Percentiles rank a stretch among this genome's conserved stretches.
phyloP scores from a whole-genome alignment of 2,113 vertebrate species.

The Lagopus leucura region DNA sequence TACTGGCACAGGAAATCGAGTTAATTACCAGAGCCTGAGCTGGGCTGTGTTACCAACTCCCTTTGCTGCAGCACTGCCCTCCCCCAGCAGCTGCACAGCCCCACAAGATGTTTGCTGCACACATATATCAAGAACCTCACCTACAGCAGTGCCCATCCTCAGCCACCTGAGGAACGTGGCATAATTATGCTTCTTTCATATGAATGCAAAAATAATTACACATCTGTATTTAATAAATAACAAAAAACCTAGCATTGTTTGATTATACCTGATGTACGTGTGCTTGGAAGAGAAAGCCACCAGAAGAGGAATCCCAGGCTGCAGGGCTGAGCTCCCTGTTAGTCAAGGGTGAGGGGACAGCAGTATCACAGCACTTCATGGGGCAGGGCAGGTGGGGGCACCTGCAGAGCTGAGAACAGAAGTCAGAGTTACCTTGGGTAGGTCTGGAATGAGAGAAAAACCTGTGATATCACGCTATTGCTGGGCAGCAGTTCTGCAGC shows the following conservation, averaged over 20 bases:
- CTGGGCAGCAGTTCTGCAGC: not conserved
- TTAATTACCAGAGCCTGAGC: not conserved
- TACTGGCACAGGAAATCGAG: not conserved
- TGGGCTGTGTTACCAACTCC: not conserved
- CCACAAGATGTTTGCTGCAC: not conserved
- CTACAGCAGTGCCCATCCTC: not conserved
- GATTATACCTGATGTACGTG: not conserved
- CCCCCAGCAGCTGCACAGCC: not conserved
- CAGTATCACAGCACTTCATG: not conserved
- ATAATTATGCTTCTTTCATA: not conserved
- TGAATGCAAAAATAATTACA: not conserved
- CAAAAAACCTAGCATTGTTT: not conserved
- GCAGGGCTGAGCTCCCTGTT: not conserved
- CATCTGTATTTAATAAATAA: not conserved
- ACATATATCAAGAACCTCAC: accelerated
- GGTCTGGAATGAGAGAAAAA: not conserved
- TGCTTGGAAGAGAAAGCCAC: not conserved
- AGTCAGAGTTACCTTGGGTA: not conserved
- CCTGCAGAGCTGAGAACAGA: not conserved
- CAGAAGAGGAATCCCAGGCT: not conserved
- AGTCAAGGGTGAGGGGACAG: not conserved
- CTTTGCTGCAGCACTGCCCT: not conserved
- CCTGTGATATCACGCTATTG: not conserved
- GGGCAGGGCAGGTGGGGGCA: not conserved
- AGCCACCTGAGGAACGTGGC: not conserved